Percentiles rank a stretch among this genome's conserved stretches.
These are phyloP conservation scores for Xestoiulus laeticollis DNA, from an alignment of 2,888 invertebrate genomes.

Conservation along the genomic window DNA sequence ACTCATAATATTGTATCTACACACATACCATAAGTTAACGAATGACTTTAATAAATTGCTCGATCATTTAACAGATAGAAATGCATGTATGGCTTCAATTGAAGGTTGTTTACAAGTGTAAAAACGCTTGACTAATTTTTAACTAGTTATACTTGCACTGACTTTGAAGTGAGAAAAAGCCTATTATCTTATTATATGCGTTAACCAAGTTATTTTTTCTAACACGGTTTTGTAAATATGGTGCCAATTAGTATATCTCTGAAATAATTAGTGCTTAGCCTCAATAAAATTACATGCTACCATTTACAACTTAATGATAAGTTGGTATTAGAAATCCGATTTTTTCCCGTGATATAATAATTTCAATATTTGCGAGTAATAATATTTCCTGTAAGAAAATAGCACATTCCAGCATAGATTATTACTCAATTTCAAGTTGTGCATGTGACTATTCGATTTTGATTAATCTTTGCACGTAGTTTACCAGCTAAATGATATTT, in stretches of 20 bases:
- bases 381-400: constrained; percentile 17
- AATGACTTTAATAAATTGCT: constrained; percentile 15
- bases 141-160: no score
- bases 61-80: background rate
- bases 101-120: constrained; percentile 29
- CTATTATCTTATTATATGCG: background rate
- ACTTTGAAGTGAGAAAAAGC: background rate
- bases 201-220: background rate
- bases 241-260: constrained; percentile 3
- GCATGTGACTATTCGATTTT: no score
- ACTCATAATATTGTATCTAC: background rate
- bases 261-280: background rate
- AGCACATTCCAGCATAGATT: background rate
- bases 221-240: background rate
- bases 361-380: background rate
- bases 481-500: background rate
- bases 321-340: background rate
- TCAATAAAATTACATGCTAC: background rate
- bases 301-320: background rate
- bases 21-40: background rate
- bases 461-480: background rate
- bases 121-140: background rate
- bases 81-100: constrained; percentile 16
- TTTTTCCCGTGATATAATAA: constrained; percentile 4
- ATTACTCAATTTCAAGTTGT: background rate